A percentile compares a stretch with the other conserved stretches of the same genome.
Evolutionary conservation across 2,113 vertebrate genomes (phyloP).

Genomic region (Barnardius zonarius): DNA sequence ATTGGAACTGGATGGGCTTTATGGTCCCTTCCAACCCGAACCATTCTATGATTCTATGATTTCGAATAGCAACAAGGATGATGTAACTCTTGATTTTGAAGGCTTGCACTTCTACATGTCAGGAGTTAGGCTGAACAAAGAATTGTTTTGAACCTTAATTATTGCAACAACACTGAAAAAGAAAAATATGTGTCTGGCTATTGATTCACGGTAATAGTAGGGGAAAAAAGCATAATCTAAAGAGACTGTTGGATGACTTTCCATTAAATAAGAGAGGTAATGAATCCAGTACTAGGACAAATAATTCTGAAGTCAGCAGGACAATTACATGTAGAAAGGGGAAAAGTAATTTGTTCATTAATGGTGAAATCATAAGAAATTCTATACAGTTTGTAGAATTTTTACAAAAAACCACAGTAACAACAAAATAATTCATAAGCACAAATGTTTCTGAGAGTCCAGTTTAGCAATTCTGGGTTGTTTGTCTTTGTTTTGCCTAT

Average conservation of each 20-base stretch:
- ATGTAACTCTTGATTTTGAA: not conserved
- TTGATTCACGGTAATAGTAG: not conserved
- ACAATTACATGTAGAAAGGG: not conserved
- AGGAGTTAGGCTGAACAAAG: not conserved
- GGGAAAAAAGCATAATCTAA: not conserved
- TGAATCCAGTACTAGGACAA: not conserved
- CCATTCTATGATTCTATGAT: not conserved
- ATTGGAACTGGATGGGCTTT: not conserved
- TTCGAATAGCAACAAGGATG: not conserved
- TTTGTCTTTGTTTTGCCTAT: not conserved
- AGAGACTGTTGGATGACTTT: not conserved
- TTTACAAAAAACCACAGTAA: not conserved
- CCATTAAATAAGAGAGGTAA: not conserved
- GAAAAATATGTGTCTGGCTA: not conserved
- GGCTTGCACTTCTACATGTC: not conserved
- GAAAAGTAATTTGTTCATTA: not conserved
- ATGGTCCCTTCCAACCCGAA: not conserved
- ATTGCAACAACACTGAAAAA: not conserved
- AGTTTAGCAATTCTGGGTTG: not conserved
- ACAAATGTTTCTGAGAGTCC: not conserved
- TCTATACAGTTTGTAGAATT: not conserved
- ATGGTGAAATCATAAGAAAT: not conserved
- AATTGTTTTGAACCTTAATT: not conserved
- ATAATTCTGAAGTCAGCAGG: not conserved
- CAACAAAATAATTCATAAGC: not conserved